These are phyloP conservation scores for Hippocampus kuda DNA, from an alignment of 2,797 vertebrate species.

Conservation along the genomic window DNA sequence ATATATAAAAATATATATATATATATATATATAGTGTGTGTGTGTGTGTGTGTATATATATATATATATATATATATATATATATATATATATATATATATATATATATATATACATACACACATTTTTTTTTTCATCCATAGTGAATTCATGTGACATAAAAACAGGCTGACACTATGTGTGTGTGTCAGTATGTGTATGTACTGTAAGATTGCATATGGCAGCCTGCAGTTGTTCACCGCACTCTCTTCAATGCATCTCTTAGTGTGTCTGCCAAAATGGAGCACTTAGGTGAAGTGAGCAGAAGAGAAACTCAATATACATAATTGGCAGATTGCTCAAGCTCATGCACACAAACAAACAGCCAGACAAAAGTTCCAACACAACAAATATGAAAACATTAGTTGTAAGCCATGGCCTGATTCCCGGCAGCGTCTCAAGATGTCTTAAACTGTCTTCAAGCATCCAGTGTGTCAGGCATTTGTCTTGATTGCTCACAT, in stretches of 20 bases:
- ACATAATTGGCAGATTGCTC: constrained; percentile 60
- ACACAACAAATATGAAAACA: constrained; percentile 7
- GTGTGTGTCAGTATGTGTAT: too few relatives aligned
- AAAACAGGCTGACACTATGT: too few relatives aligned
- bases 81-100: not conserved
- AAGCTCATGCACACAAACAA: constrained; percentile 10
- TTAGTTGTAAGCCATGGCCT: not conserved
- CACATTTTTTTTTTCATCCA: too few relatives aligned
- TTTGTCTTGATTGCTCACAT: not conserved
- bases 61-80: too few relatives aligned
- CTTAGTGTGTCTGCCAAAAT: constrained; percentile 63
- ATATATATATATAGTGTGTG: not conserved
- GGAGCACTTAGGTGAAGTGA: constrained; percentile 69
- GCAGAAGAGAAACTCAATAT: constrained; percentile 59
- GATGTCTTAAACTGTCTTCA: not conserved
- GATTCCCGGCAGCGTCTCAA: not conserved
- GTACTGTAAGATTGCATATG: constrained; percentile 14
- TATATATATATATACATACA: too few relatives aligned
- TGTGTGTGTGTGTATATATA: too few relatives aligned
- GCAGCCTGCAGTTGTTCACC: constrained; percentile 31
- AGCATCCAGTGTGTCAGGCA: not conserved
- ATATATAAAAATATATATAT: not conserved
- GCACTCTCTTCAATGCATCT: constrained; percentile 54
- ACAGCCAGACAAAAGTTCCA: constrained; percentile 5
- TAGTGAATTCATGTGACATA: too few relatives aligned